phyloP scores from a whole-genome alignment of 2,113 vertebrate species.

The Reinhardtius hippoglossoides region DNA sequence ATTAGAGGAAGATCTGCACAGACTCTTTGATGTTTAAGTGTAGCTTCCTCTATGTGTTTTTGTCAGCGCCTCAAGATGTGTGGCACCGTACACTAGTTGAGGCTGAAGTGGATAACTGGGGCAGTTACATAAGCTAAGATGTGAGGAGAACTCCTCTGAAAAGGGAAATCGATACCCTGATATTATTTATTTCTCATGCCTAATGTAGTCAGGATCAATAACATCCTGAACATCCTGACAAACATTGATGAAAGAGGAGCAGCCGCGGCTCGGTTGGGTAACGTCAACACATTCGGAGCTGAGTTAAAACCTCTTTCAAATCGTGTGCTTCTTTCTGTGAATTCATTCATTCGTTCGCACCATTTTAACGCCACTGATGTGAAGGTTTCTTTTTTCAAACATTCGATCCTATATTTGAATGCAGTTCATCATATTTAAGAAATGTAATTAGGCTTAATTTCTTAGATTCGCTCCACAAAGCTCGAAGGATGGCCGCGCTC shows the following conservation, averaged over 20 bases:
- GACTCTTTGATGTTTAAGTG: constrained; percentile 53
- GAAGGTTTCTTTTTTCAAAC: background rate
- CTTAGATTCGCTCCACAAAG: background rate
- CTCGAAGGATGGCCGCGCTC: background rate
- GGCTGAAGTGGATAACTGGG: constrained; percentile 66
- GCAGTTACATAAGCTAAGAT: constrained; percentile 74
- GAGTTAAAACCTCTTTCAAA: background rate
- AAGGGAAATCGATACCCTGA: constrained; percentile 57
- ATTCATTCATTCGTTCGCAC: background rate
- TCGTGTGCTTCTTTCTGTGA: background rate
- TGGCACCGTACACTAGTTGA: constrained; percentile 39
- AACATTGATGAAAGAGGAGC: constrained; percentile 12
- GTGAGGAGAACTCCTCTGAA: constrained; percentile 54
- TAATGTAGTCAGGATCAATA: constrained; percentile 61
- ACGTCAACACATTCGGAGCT: background rate
- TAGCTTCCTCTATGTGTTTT: constrained; percentile 45
- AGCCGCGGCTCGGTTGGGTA: background rate
- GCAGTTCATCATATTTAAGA: background rate
- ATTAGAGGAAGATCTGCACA: constrained; percentile 63
- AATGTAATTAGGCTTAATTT: background rate
- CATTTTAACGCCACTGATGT: background rate
- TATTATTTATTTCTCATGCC: constrained; percentile 52
- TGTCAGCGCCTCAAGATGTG: constrained; percentile 48
- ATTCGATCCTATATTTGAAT: background rate
- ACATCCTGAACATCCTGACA: constrained; percentile 44